Conservation (phyloP, 2,888 invertebrate species). For the Chaetogeoica ovagalla region DNA sequence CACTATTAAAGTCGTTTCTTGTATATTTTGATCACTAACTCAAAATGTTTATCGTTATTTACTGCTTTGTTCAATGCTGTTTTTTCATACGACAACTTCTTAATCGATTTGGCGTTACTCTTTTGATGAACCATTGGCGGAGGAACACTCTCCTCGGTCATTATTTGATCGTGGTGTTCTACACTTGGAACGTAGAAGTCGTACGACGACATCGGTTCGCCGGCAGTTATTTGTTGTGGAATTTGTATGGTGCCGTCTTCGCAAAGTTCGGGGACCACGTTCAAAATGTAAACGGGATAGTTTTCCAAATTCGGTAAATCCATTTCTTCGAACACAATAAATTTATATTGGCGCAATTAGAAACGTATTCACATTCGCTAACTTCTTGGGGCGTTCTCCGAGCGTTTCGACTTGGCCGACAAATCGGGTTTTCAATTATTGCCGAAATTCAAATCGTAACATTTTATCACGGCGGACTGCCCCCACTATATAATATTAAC, state of each 20-base stretch:
- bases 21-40: constrained; percentile 12
- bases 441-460: neutral
- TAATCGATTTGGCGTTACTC: neutral
- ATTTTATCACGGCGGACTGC: neutral
- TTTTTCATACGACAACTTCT: constrained; percentile 6
- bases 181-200: constrained; percentile 25
- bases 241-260: constrained; percentile 13
- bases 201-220: constrained; percentile 24
- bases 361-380: too few relatives aligned
- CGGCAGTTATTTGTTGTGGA: constrained; percentile 1
- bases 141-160: neutral
- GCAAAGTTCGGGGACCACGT: constrained; percentile 25
- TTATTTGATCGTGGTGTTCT: constrained; percentile 7
- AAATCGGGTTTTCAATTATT: too few relatives aligned
- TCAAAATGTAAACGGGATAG: constrained; percentile 41
- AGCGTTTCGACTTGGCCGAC: too few relatives aligned
- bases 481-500: too few relatives aligned
- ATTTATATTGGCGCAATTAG: too few relatives aligned
- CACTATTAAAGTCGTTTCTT: neutral
- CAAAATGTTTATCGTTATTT: neutral
- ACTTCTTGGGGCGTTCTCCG: too few relatives aligned
- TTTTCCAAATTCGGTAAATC: constrained; percentile 39
- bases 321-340: constrained; percentile 15
- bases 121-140: neutral
- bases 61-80: neutral